phyloP scores from a whole-genome alignment of 2,797 vertebrate genomes.

The Clarias laeviceps region DNA sequence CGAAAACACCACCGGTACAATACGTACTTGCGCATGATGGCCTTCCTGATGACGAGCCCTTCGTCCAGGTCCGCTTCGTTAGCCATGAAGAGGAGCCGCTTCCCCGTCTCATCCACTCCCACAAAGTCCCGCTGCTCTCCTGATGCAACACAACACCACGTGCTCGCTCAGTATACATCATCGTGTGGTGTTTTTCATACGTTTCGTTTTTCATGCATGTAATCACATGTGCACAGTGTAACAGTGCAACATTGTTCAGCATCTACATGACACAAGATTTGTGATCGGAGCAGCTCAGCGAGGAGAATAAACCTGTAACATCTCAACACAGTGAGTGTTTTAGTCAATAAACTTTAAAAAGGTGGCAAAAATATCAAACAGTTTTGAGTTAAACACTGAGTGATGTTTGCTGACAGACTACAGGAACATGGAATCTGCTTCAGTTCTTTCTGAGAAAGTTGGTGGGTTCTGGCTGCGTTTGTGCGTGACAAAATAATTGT shows the following conservation, averaged over 20 bases:
- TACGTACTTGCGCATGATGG: conserved; percentile 92
- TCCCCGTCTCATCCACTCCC: conserved; percentile 90
- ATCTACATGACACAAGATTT: too few relatives aligned
- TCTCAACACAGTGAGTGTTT: background rate
- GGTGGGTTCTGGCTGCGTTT: background rate
- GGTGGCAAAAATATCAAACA: background rate
- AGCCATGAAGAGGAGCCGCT: conserved; percentile 94
- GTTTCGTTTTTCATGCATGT: background rate
- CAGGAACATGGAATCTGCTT: conserved; percentile 4
- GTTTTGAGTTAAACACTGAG: background rate
- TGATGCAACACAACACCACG: conserved; percentile 60
- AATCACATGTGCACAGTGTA: background rate
- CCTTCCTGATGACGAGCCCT: conserved; percentile 90
- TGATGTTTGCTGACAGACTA: background rate
- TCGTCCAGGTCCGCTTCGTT: conserved; percentile 98
- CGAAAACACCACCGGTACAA: background rate
- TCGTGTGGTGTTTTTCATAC: background rate
- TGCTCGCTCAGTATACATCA: background rate
- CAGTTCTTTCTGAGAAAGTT: background rate
- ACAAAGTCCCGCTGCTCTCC: conserved; percentile 97
- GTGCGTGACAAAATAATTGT: background rate
- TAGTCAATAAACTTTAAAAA: background rate
- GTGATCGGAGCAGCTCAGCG: background rate
- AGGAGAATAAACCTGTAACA: background rate
- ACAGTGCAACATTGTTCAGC: background rate